Conservation (phyloP, 2,113 vertebrate genomes). For the Recurvirostra avosetta region DNA sequence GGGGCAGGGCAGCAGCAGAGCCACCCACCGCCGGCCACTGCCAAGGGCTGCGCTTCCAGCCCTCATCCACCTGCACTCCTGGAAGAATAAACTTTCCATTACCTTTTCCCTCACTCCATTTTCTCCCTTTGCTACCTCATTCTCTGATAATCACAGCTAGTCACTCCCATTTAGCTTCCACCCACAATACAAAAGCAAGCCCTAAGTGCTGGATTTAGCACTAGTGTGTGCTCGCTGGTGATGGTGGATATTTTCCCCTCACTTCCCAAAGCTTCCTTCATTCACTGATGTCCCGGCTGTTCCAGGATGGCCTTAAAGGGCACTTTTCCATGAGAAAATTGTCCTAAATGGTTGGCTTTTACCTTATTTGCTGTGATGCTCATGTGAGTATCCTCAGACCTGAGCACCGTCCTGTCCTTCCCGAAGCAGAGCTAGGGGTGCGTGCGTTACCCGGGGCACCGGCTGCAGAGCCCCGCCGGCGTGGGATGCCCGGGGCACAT, state of each 20-base stretch:
- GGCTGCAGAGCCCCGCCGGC: accelerated
- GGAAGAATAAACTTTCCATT: neutral
- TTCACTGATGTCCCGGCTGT: neutral
- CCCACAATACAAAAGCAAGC: neutral
- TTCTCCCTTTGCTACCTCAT: neutral
- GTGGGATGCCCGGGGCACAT: accelerated
- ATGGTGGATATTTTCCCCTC: neutral
- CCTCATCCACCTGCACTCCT: accelerated
- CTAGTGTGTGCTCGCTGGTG: neutral
- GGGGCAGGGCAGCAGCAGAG: neutral
- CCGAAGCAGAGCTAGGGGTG: accelerated
- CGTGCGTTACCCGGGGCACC: accelerated
- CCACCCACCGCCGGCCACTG: neutral
- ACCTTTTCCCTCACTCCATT: neutral
- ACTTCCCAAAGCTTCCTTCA: neutral
- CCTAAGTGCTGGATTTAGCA: neutral
- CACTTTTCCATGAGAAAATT: neutral
- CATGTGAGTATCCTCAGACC: neutral
- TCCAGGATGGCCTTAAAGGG: neutral
- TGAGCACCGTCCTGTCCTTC: neutral
- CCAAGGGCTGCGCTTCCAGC: neutral
- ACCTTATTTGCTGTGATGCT: neutral
- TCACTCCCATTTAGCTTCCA: neutral
- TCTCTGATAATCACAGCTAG: neutral
- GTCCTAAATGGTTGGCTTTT: neutral